Percentiles rank a stretch among this genome's conserved stretches.
These are phyloP conservation scores for Ascaphus truei DNA, from an alignment of 2,113 vertebrate genomes.

Conservation along the genomic window DNA sequence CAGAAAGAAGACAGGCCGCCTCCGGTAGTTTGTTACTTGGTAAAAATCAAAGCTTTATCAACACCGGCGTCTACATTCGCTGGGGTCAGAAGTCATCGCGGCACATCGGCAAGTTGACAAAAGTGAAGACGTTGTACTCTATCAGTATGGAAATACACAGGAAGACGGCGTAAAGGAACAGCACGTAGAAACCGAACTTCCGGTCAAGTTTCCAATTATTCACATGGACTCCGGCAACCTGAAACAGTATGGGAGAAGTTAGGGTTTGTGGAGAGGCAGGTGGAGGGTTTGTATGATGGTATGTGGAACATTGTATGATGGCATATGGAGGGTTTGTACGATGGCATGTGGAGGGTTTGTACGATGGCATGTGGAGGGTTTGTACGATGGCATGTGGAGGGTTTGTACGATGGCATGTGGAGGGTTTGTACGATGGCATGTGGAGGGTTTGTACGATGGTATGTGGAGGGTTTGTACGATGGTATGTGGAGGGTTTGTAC, in stretches of 20 bases:
- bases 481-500: too few relatives aligned
- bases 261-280: too few relatives aligned
- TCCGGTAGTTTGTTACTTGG: background rate
- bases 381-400: too few relatives aligned
- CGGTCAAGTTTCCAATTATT: slow-evolving; percentile 91
- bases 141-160: slow-evolving; percentile 95
- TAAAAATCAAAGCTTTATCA: background rate
- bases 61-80: background rate
- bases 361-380: too few relatives aligned
- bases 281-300: too few relatives aligned
- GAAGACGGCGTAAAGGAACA: slow-evolving; percentile 87
- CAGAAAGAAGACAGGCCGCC: background rate
- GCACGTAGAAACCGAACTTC: slow-evolving; percentile 84
- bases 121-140: slow-evolving; percentile 97
- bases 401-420: too few relatives aligned
- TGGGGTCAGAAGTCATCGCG: slow-evolving; percentile 69
- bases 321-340: too few relatives aligned
- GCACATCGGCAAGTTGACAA: slow-evolving; percentile 98
- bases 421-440: too few relatives aligned
- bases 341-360: too few relatives aligned
- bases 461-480: too few relatives aligned
- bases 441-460: too few relatives aligned
- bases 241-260: slow-evolving; percentile 5
- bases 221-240: slow-evolving; percentile 88
- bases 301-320: too few relatives aligned